Base-by-base conservation (phyloP, 1,140 invertebrate genomes). In the Leptopilina boulardi region DNA sequence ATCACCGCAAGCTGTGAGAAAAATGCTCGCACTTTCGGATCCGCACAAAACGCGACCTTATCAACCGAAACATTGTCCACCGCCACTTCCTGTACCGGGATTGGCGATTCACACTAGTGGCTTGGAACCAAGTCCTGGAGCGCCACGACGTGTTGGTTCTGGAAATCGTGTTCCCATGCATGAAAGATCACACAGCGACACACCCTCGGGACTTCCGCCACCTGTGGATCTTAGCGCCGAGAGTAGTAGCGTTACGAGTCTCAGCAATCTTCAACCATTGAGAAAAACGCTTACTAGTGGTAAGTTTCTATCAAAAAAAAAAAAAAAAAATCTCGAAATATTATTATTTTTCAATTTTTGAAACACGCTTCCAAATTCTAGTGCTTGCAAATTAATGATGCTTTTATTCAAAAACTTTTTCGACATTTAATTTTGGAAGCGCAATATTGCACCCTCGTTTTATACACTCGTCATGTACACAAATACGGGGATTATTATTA, bases 1-100 rank as follows among this genome's bases (percentile, higher is more conserved):
- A 34, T 99, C 98, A 26, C 98, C 98, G 3, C 97, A 99, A 91
- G 97, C 98, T 1, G 97, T 99, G 4, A 93, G 97, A 79, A 99
- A 99, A 87, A 94, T 99, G 86, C 91, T 99, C 76, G 94, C 97
- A 2, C 92, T 99, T 6, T 97, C 95, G 0, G 96, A 97, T 85
- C 94, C 94, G 23, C 95, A 94, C 74, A 99, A 98, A 91, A 97
- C 97, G 13, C 93, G 96, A 71, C 97, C 96, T 0, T 95, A 97
- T 87, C 96, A 97, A 83, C 95, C 96, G 1, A 92, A 95, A 77
- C 94, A 94, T 18, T 92, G 93, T 76, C 87, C 89, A 66, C 87
- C 89, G 83, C 91, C 88, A 79, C 89, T 89, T 86, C 92, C 87
- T 88, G 93, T 86, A 85, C 90, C 90, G 70, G 91, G 90, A 54